A percentile compares a stretch with the other conserved stretches of the same genome.
phyloP scores from a whole-genome alignment of 2,888 invertebrate species.

The Clistopyga incitator region DNA sequence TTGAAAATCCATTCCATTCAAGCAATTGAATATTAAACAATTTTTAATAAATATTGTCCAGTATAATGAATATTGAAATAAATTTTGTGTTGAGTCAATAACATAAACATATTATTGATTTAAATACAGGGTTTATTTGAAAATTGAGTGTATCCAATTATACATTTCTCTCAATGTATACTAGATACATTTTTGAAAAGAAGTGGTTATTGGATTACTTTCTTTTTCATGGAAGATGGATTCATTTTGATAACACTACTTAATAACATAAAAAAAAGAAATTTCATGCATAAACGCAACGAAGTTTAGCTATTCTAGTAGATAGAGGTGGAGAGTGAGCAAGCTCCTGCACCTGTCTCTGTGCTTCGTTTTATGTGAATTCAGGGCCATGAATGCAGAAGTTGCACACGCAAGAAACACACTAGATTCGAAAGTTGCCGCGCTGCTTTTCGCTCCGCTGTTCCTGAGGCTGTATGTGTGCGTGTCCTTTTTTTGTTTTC shows the following conservation, averaged over 20 bases:
- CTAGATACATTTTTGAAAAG: too few relatives aligned
- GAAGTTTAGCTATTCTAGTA: not conserved
- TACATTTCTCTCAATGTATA: too few relatives aligned
- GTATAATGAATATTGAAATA: too few relatives aligned
- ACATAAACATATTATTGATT: too few relatives aligned
- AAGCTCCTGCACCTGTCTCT: not conserved
- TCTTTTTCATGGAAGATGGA: not conserved
- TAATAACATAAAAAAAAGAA: not conserved
- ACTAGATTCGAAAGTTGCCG: constrained; percentile 72
- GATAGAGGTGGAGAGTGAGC: not conserved
- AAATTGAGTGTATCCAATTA: too few relatives aligned
- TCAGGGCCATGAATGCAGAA: constrained; percentile 49
- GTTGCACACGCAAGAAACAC: not conserved
- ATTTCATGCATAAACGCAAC: not conserved
- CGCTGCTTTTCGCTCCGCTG: constrained; percentile 69
- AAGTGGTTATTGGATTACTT: too few relatives aligned
- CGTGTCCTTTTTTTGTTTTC: constrained; percentile 21
- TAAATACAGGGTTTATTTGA: too few relatives aligned
- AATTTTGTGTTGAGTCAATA: too few relatives aligned
- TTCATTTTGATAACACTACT: not conserved
- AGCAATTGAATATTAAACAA: too few relatives aligned
- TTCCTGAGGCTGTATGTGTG: not conserved
- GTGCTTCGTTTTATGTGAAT: constrained; percentile 35
- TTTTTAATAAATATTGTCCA: too few relatives aligned
- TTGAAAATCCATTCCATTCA: too few relatives aligned